These are phyloP conservation scores for Leptinotarsa texana DNA, from an alignment of 1,140 invertebrate species.

Conservation along the genomic window DNA sequence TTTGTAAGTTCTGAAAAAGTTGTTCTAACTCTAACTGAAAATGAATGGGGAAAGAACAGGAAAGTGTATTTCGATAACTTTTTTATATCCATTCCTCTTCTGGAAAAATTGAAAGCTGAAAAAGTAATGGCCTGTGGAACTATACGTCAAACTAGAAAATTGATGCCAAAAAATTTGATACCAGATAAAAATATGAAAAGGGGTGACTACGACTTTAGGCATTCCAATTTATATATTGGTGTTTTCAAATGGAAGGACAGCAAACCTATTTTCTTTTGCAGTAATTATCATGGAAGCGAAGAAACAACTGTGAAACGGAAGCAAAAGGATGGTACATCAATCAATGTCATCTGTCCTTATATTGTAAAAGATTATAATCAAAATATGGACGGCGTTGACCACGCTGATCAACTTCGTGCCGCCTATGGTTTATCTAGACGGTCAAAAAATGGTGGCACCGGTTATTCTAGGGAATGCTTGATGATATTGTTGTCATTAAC, in stretches of 20 bases:
- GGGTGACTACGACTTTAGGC: neutral
- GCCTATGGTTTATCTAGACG: neutral
- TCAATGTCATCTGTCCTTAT: neutral
- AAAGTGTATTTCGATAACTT: neutral
- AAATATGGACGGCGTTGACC: neutral
- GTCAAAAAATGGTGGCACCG: neutral
- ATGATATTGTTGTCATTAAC: slow-evolving; percentile 1
- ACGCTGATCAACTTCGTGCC: neutral
- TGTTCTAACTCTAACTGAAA: neutral
- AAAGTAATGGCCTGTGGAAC: neutral
- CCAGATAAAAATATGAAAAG: neutral
- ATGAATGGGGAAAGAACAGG: neutral
- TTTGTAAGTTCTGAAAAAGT: too few relatives aligned
- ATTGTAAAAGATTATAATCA: neutral
- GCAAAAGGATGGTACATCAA: neutral
- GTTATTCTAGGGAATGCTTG: neutral
- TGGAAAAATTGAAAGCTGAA: neutral
- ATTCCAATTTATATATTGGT: neutral
- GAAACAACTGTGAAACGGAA: neutral
- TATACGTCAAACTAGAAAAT: neutral
- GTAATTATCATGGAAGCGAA: neutral
- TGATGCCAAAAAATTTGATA: neutral
- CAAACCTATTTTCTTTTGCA: neutral
- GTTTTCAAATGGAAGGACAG: slow-evolving; percentile 6
- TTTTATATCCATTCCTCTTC: neutral